phyloP scores from a whole-genome alignment of 2,888 invertebrate species.

The Tanypteryx hageni region DNA sequence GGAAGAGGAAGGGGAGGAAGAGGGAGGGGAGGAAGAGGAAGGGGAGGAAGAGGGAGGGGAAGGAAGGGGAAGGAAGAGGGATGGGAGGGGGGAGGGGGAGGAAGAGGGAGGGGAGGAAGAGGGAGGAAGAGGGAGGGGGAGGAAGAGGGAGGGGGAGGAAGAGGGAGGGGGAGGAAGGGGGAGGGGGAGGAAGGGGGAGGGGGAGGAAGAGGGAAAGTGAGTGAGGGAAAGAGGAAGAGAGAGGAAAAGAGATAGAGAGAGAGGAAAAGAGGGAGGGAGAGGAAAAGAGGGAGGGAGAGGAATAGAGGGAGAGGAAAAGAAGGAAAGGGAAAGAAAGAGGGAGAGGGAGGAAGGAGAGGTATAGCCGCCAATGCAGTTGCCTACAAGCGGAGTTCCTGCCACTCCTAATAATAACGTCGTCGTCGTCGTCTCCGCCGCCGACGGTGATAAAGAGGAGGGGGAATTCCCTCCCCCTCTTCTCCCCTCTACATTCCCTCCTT shows the following conservation, averaged over 20 bases:
- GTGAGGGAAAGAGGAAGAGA: conserved; percentile 68
- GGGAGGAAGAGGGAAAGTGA: neutral
- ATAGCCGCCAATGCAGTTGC: conserved; percentile 74
- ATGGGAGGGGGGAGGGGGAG: conserved; percentile 73
- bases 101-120: conserved; percentile 65
- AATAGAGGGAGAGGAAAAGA: neutral
- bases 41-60: conserved; percentile 71
- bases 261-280: neutral
- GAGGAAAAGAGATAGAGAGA: conserved; percentile 69
- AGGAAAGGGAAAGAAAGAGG: conserved; percentile 66
- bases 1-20: conserved; percentile 61
- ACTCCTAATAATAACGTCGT: conserved; percentile 61
- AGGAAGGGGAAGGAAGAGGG: conserved; percentile 66
- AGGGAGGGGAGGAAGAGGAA: conserved; percentile 71
- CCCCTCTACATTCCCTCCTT: neutral
- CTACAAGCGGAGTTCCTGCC: conserved; percentile 69
- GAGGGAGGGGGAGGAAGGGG: too few relatives aligned
- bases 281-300: conserved; percentile 66
- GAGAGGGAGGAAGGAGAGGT: conserved; percentile 73
- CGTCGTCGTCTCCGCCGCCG: conserved; percentile 64
- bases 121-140: neutral
- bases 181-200: neutral
- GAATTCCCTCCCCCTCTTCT: too few relatives aligned
- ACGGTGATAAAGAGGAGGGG: conserved; percentile 70
- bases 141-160: conserved; percentile 70